These are phyloP conservation scores for Caenorhabditis uteleia DNA, from an alignment of 2,888 invertebrate genomes.

Conservation along the genomic window DNA sequence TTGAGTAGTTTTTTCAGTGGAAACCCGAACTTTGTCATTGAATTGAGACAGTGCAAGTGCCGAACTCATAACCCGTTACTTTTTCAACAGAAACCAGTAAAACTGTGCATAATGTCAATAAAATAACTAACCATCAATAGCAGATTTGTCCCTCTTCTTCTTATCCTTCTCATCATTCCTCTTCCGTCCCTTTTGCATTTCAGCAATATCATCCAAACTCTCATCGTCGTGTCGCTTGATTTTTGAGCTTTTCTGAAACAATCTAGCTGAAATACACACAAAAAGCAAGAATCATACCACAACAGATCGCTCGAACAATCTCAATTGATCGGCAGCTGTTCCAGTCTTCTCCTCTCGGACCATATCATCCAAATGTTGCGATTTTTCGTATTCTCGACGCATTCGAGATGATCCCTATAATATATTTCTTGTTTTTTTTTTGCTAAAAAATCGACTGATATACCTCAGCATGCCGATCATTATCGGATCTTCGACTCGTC, in stretches of 20 bases:
- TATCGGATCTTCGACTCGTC: constrained; percentile 35
- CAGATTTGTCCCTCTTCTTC: constrained; percentile 36
- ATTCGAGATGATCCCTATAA: constrained; percentile 52
- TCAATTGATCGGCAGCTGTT: constrained; percentile 82
- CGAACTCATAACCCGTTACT: no score
- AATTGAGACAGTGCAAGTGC: no score
- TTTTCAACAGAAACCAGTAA: no score
- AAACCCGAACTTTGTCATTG: no score
- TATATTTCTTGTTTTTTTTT: not conserved
- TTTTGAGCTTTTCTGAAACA: constrained; percentile 56
- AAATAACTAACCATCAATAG: constrained; percentile 47
- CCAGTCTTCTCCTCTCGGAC: constrained; percentile 79
- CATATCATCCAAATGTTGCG: constrained; percentile 63
- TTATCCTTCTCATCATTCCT: constrained; percentile 59
- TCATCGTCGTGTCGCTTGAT: constrained; percentile 62
- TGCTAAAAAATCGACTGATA: not conserved
- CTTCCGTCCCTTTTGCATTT: constrained; percentile 56
- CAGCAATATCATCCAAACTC: constrained; percentile 62
- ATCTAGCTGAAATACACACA: constrained; percentile 1
- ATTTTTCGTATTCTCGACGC: constrained; percentile 54
- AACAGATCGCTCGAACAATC: constrained; percentile 75
- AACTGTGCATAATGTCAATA: no score
- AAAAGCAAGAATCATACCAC: constrained; percentile 43
- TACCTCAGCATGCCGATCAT: constrained; percentile 39
- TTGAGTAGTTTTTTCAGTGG: no score